phyloP scores from a whole-genome alignment of 2,113 vertebrate genomes.

The Fregetta grallaria region DNA sequence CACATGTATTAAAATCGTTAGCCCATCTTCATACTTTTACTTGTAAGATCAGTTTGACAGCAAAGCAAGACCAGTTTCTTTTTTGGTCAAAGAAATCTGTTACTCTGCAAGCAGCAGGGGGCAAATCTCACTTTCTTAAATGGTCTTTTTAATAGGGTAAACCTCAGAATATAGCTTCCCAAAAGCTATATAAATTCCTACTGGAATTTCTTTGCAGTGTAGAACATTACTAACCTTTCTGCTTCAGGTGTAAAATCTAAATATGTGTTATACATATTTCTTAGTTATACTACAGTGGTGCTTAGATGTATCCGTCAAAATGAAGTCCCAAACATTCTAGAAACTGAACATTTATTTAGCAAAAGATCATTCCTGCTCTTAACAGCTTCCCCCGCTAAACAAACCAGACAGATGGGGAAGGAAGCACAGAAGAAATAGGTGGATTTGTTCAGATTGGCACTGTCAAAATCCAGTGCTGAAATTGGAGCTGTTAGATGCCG shows the following conservation, averaged over 20 bases:
- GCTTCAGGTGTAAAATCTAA: not conserved
- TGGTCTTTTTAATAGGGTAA: not conserved
- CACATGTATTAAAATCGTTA: not conserved
- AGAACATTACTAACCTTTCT: not conserved
- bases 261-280: not conserved
- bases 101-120: not conserved
- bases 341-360: not conserved
- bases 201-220: not conserved
- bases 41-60: not conserved
- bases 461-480: not conserved
- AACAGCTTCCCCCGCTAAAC: not conserved
- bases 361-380: not conserved
- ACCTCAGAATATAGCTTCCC: not conserved
- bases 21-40: not conserved
- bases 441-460: not conserved
- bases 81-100: not conserved
- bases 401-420: not conserved
- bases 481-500: not conserved
- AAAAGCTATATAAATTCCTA: not conserved
- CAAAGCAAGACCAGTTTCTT: not conserved
- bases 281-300: not conserved
- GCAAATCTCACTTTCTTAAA: not conserved
- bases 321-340: not conserved
- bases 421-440: not conserved
- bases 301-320: rapidly evolving